Percentiles rank a stretch among this genome's conserved stretches.
Evolutionary conservation across 2,113 vertebrate species (phyloP).

Genomic region (Bujurquina vittata): DNA sequence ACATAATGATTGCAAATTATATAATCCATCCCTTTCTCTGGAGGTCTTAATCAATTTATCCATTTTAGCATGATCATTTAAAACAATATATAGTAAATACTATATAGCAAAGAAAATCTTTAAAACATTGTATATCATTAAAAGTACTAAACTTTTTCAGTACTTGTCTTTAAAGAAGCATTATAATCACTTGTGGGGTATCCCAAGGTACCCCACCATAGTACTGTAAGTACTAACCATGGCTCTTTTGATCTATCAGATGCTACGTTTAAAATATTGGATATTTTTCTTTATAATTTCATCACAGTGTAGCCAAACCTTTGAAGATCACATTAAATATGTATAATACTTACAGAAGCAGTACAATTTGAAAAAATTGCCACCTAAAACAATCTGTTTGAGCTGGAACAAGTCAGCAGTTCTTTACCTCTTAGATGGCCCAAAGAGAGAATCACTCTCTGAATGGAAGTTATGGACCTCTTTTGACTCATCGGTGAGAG

Average conservation of each 20-base stretch:
- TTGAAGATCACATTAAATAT: neutral
- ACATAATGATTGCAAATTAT: neutral
- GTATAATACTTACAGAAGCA: too few species aligned
- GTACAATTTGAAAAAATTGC: neutral
- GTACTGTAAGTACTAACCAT: too few species aligned
- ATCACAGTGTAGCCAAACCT: too few species aligned
- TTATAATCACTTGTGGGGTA: too few species aligned
- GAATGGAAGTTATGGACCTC: constrained; percentile 36
- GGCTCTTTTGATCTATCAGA: too few species aligned
- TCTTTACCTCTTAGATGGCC: constrained; percentile 50
- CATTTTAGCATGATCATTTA: neutral
- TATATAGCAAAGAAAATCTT: neutral
- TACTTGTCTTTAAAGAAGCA: too few species aligned
- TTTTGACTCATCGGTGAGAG: constrained; percentile 26
- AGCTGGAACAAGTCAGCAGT: neutral
- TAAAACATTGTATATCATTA: too few species aligned
- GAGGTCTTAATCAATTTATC: neutral
- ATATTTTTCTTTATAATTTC: too few species aligned
- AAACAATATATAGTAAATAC: neutral
- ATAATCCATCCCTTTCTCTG: neutral
- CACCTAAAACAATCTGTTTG: neutral
- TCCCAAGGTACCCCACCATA: too few species aligned
- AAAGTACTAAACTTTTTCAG: too few species aligned
- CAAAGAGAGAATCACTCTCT: constrained; percentile 33
- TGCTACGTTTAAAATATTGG: too few species aligned